Evolutionary conservation across 1,140 invertebrate genomes (phyloP).

Genomic region (Anagrus nilaparvatae): DNA sequence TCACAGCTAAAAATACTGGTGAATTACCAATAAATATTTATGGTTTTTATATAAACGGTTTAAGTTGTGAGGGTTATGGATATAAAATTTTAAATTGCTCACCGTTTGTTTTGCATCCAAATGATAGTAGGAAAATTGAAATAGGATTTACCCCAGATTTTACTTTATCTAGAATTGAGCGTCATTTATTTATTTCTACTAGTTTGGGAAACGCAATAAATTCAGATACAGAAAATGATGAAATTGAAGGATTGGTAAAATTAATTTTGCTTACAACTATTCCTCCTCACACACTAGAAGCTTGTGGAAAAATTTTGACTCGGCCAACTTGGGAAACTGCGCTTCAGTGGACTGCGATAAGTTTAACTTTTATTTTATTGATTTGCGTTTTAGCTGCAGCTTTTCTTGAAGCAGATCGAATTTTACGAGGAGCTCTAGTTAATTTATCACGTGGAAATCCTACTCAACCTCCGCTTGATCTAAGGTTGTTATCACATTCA

Average conservation of each 20-base stretch:
- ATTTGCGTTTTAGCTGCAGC: slow-evolving; percentile 55
- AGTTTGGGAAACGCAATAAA: slow-evolving; percentile 37
- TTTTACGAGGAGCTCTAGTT: slow-evolving; percentile 47
- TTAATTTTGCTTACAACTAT: slow-evolving; percentile 68
- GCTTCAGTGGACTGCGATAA: slow-evolving; percentile 58
- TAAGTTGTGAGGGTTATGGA: slow-evolving; percentile 75
- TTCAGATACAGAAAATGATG: slow-evolving; percentile 3
- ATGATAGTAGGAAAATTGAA: slow-evolving; percentile 75
- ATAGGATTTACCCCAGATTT: slow-evolving; percentile 91
- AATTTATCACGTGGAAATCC: slow-evolving; percentile 40
- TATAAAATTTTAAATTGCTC: slow-evolving; percentile 78
- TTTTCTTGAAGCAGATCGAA: slow-evolving; percentile 65
- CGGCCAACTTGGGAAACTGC: slow-evolving; percentile 72
- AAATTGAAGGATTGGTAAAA: slow-evolving; percentile 24
- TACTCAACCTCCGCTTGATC: slow-evolving; percentile 48
- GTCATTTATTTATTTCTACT: slow-evolving; percentile 49
- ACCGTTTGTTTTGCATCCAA: slow-evolving; percentile 70
- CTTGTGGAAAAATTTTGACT: slow-evolving; percentile 60
- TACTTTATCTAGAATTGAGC: slow-evolving; percentile 67
- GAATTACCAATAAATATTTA: slow-evolving; percentile 68
- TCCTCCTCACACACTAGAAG: slow-evolving; percentile 62
- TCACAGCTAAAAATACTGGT: slow-evolving; percentile 82
- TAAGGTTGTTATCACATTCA: slow-evolving; percentile 40
- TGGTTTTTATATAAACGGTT: slow-evolving; percentile 64
- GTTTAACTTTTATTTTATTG: slow-evolving; percentile 53